These are phyloP conservation scores for Lophius piscatorius DNA, from an alignment of 2,113 vertebrate species.

Conservation along the genomic window DNA sequence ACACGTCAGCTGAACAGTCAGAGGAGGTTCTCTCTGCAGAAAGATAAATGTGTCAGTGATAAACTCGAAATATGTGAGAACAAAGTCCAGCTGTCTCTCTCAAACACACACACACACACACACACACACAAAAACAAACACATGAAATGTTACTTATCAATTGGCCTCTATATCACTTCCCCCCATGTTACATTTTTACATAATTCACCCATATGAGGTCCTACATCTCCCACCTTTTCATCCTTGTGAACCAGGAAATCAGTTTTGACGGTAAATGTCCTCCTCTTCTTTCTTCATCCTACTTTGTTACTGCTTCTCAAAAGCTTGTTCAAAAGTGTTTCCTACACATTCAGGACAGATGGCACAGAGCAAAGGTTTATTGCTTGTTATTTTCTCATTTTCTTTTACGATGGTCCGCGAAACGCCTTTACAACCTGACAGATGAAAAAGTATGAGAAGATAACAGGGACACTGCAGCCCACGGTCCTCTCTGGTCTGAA, in stretches of 20 bases:
- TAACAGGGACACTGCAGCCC: neutral
- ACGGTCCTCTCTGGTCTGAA: no score
- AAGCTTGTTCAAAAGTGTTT: neutral
- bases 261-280: no score
- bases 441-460: neutral
- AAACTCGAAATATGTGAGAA: constrained; percentile 16
- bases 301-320: neutral
- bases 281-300: no score
- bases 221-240: neutral
- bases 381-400: neutral
- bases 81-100: constrained; percentile 62
- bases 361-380: constrained; percentile 45
- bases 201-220: neutral
- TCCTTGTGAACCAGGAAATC: no score
- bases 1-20: neutral
- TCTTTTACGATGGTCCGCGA: neutral
- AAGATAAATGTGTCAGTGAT: constrained; percentile 15
- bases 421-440: neutral
- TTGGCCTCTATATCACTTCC: neutral
- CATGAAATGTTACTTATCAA: constrained; percentile 15
- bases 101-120: neutral
- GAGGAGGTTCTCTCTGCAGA: constrained; percentile 3
- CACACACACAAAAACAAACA: neutral
- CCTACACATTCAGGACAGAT: neutral
- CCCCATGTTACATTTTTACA: neutral